Evolutionary conservation across 2,113 vertebrate species (phyloP).

Genomic region (Tetrao urogallus): DNA sequence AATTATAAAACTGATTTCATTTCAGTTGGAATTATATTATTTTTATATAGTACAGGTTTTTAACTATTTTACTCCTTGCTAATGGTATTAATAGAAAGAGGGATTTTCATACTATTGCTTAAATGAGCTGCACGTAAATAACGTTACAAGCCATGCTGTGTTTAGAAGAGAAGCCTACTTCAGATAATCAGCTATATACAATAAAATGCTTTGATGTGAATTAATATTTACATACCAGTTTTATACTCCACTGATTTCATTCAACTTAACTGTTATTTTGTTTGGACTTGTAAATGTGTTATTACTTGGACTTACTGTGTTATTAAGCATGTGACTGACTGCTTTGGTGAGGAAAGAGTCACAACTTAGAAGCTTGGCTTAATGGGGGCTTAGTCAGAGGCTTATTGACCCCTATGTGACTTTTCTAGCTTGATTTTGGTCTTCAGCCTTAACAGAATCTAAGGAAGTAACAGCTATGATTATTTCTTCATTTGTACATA

Average conservation of each 20-base stretch:
- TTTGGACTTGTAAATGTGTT: background rate
- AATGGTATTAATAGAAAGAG: background rate
- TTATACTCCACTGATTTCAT: background rate
- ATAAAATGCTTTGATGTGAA: background rate
- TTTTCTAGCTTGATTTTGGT: background rate
- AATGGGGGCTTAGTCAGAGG: background rate
- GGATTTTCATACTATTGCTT: background rate
- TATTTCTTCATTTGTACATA: background rate
- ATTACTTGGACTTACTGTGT: fast-evolving
- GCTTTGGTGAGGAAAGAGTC: background rate
- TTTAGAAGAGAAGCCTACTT: background rate
- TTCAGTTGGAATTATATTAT: constrained; percentile 38
- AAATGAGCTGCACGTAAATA: background rate
- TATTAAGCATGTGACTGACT: background rate
- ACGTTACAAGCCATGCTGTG: background rate
- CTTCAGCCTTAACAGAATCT: background rate
- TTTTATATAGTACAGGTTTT: background rate
- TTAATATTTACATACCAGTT: background rate
- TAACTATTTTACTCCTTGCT: constrained; percentile 29
- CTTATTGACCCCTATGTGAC: background rate
- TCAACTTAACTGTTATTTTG: background rate
- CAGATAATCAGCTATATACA: background rate
- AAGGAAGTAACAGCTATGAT: background rate
- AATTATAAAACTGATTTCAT: constrained; percentile 1
- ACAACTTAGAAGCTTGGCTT: background rate